Conservation (phyloP, 1,140 invertebrate genomes). For the Drosophila serrata region DNA sequence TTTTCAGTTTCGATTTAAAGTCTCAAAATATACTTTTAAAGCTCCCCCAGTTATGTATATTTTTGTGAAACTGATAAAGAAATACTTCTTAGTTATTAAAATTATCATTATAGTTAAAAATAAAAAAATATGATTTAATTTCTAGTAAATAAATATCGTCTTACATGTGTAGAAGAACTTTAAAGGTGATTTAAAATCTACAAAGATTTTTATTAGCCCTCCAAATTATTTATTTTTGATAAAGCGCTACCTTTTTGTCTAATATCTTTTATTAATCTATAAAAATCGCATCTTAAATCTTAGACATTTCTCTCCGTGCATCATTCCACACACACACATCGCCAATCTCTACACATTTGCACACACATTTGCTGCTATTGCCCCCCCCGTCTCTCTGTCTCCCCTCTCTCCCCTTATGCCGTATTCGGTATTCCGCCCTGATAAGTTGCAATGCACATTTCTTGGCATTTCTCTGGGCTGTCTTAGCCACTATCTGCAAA, state of each 20-base stretch:
- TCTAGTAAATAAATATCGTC: too few relatives aligned
- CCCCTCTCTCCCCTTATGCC: background rate
- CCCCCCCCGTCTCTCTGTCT: background rate
- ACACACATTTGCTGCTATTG: slow-evolving; percentile 3
- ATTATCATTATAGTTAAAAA: too few relatives aligned
- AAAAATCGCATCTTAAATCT: too few relatives aligned
- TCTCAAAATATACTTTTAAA: too few relatives aligned
- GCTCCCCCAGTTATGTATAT: too few relatives aligned
- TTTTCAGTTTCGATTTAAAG: too few relatives aligned
- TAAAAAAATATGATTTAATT: too few relatives aligned
- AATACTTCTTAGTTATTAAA: too few relatives aligned
- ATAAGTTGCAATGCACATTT: slow-evolving; percentile 49
- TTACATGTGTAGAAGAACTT: too few relatives aligned
- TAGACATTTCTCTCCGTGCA: slow-evolving; percentile 9
- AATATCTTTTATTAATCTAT: background rate
- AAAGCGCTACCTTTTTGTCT: background rate
- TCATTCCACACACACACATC: slow-evolving; percentile 30
- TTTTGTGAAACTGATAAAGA: too few relatives aligned
- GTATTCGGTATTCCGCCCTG: slow-evolving; percentile 37
- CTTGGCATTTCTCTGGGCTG: slow-evolving; percentile 50
- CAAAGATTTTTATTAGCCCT: background rate
- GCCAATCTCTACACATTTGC: slow-evolving; percentile 40
- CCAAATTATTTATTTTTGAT: background rate
- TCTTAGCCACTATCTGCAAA: slow-evolving; percentile 74
- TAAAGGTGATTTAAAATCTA: background rate